Conservation (phyloP, 2,888 invertebrate species). For the Parapristionchus giblindavisi region DNA sequence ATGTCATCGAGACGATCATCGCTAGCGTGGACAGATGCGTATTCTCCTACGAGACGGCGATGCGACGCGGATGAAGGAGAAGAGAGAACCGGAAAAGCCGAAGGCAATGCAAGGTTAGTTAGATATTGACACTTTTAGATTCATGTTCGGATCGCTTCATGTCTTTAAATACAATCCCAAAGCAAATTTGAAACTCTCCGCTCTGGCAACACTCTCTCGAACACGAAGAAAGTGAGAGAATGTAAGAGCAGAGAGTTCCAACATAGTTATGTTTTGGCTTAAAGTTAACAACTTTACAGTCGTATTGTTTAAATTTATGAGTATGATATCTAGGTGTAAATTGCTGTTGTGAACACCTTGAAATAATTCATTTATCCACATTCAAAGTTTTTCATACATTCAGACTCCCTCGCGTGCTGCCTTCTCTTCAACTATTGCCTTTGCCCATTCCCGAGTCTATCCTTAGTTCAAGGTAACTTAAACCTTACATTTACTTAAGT, state of each 20-base stretch:
- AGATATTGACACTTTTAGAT: neutral
- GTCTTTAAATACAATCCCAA: too few species aligned
- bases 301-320: neutral
- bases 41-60: conserved; percentile 31
- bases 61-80: too few species aligned
- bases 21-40: conserved; percentile 27
- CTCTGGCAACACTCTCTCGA: too few species aligned
- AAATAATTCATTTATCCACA: too few species aligned
- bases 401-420: neutral
- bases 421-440: neutral
- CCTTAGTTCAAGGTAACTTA: neutral
- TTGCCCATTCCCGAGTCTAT: conserved; percentile 20
- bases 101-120: conserved; percentile 1
- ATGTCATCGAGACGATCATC: neutral
- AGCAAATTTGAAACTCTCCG: too few species aligned
- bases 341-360: too few species aligned
- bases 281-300: neutral
- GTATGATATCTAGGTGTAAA: too few species aligned
- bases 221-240: too few species aligned
- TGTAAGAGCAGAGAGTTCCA: too few species aligned
- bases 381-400: neutral
- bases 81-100: neutral
- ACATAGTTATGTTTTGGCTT: too few species aligned
- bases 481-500: neutral
- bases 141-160: neutral